Evolutionary conservation across 2,797 vertebrate genomes (phyloP).

Genomic region (Sitta carolinensis): DNA sequence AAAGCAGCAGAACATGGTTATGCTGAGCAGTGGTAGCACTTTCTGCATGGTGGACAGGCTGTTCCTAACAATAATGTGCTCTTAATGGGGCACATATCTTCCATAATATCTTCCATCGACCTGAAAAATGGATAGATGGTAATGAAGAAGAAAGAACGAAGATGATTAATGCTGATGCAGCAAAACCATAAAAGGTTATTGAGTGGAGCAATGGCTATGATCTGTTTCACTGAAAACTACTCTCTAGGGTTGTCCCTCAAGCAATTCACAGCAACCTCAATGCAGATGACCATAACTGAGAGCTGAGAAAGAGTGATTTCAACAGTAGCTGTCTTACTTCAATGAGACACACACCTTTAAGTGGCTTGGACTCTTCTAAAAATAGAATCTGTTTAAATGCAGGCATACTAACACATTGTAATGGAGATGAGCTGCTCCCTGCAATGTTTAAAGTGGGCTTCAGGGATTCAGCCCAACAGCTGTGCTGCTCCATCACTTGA

Average conservation of each 20-base stretch:
- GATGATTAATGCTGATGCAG: background rate
- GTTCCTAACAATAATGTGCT: background rate
- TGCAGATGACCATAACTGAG: background rate
- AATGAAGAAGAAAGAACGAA: background rate
- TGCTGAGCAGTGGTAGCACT: background rate
- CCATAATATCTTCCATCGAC: background rate
- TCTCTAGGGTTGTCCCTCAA: background rate
- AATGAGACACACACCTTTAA: background rate
- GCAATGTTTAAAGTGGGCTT: background rate
- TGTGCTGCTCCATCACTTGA: accelerated
- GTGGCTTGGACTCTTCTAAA: background rate
- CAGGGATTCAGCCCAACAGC: background rate
- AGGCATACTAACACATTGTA: background rate
- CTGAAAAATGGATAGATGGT: background rate
- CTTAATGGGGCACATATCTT: background rate
- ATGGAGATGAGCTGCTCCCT: background rate
- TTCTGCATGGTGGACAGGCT: background rate
- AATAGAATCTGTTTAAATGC: background rate
- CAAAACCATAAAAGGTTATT: conserved; percentile 12
- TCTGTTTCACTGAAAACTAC: background rate
- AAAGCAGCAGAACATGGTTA: background rate
- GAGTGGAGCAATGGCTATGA: background rate
- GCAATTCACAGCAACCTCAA: background rate
- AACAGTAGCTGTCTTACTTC: background rate
- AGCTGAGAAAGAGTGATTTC: background rate